phyloP scores from a whole-genome alignment of 2,113 vertebrate species.

The Pteropus alecto region DNA sequence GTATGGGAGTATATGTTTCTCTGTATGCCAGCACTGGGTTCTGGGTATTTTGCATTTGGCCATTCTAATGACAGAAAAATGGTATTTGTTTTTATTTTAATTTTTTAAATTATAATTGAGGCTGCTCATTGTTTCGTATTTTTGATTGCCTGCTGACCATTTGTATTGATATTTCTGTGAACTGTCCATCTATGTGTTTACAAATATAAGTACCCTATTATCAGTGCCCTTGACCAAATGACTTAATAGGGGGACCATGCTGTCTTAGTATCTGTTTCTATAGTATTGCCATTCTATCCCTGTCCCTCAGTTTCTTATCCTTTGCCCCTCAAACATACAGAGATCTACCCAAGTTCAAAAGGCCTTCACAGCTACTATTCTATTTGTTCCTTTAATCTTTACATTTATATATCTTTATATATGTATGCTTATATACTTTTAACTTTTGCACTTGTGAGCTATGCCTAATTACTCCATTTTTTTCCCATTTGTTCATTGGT shows the following conservation, averaged over 20 bases:
- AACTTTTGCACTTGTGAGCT: background rate
- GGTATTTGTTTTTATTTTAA: background rate
- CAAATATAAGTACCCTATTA: background rate
- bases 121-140: background rate
- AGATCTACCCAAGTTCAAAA: background rate
- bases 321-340: background rate
- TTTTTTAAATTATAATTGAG: constrained; percentile 13
- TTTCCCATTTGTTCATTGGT: background rate
- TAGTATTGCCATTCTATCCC: background rate
- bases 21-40: too few relatives aligned
- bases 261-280: background rate
- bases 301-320: background rate
- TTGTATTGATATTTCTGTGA: constrained; percentile 8
- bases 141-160: background rate
- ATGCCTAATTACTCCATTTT: background rate
- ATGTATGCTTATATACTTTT: background rate
- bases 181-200: background rate
- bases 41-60: too few relatives aligned
- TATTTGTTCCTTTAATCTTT: background rate
- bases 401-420: background rate
- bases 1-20: too few relatives aligned
- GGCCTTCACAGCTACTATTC: background rate
- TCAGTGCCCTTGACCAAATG: background rate
- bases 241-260: background rate
- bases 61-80: background rate